Evolutionary conservation across 2,888 invertebrate genomes (phyloP).

Genomic region (Acleris laterana): DNA sequence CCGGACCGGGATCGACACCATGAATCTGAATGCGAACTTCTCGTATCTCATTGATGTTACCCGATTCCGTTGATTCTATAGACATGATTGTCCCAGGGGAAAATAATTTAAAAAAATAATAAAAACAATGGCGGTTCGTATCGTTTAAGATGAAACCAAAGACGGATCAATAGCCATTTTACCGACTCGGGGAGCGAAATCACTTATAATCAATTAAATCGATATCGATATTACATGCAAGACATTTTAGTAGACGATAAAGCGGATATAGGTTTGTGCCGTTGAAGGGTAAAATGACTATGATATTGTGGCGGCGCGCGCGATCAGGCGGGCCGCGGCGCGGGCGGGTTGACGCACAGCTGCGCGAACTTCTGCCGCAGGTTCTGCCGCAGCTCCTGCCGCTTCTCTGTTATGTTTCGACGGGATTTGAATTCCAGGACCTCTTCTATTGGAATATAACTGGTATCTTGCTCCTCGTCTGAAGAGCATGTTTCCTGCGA

Average conservation of each 20-base stretch:
- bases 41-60: neutral
- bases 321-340: conserved; percentile 57
- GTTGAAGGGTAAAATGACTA: conserved; percentile 41
- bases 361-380: conserved; percentile 93
- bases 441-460: conserved; percentile 95
- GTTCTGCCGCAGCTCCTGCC: conserved; percentile 92
- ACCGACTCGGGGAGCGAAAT: conserved; percentile 18
- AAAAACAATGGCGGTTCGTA: conserved; percentile 35
- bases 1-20: neutral
- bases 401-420: conserved; percentile 90
- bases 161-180: conserved; percentile 39
- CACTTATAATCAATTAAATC: conserved; percentile 22
- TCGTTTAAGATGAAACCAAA: conserved; percentile 39
- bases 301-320: conserved; percentile 28
- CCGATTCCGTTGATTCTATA: conserved; percentile 25
- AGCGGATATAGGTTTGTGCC: conserved; percentile 35
- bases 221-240: conserved; percentile 33
- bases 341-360: conserved; percentile 83
- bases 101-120: conserved; percentile 38
- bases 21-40: neutral
- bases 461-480: conserved; percentile 90
- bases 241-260: conserved; percentile 34
- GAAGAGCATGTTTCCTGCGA: conserved; percentile 90
- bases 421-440: conserved; percentile 94
- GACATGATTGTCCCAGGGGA: conserved; percentile 39